These are phyloP conservation scores for Typhlomys cinereus DNA, from an alignment of 2,113 vertebrate species.

Conservation along the genomic window DNA sequence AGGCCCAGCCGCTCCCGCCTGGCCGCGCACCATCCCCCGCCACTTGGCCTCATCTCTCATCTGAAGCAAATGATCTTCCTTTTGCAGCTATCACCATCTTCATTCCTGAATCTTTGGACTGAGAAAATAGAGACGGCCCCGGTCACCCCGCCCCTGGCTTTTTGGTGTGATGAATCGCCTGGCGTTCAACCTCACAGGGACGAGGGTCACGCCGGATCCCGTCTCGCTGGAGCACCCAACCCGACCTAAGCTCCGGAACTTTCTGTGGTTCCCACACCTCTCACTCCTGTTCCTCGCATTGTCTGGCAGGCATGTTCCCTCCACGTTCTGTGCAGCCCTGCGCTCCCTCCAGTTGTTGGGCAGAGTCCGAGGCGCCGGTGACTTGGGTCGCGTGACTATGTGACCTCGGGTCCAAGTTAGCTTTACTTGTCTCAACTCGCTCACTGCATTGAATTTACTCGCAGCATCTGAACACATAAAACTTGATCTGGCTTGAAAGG, in stretches of 20 bases:
- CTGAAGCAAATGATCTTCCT: not conserved
- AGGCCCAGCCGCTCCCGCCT: not conserved
- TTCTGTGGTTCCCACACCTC: no score
- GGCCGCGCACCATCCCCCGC: not conserved
- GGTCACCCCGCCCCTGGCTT: fast-evolving
- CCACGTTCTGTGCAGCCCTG: not conserved
- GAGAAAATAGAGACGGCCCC: fast-evolving
- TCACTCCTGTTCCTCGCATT: not conserved
- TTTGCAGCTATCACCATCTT: not conserved
- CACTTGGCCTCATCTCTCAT: no score
- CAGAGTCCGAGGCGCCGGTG: not conserved
- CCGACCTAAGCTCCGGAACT: not conserved
- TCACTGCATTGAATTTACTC: not conserved
- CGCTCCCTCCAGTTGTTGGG: not conserved
- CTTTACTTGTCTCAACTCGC: not conserved
- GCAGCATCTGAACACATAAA: not conserved
- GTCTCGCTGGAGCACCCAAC: not conserved
- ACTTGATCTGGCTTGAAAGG: not conserved
- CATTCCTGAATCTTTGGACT: not conserved
- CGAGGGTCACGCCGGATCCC: not conserved
- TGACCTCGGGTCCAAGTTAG: no score
- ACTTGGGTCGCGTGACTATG: not conserved
- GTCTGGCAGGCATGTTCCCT: not conserved
- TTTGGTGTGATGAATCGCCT: not conserved
- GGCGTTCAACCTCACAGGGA: not conserved